phyloP scores from a whole-genome alignment of 2,113 vertebrate species.

The Neoarius graeffei region DNA sequence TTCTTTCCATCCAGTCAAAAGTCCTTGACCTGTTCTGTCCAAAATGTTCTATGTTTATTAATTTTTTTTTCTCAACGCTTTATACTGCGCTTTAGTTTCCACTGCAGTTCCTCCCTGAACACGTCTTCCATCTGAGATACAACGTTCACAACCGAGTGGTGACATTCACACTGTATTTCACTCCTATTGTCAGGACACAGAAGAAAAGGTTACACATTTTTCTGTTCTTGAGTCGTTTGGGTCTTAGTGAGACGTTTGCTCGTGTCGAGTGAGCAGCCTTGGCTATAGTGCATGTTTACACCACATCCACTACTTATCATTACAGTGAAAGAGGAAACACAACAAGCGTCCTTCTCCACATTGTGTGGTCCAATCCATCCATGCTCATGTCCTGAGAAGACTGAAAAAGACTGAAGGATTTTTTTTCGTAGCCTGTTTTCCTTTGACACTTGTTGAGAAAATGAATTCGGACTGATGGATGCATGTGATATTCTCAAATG shows the following conservation, averaged over 20 bases:
- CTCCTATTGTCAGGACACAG: background rate
- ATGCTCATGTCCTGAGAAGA: background rate
- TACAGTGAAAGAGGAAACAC: background rate
- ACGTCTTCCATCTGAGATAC: background rate
- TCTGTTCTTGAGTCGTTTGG: background rate
- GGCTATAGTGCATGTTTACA: background rate
- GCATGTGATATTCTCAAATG: slow-evolving; percentile 40
- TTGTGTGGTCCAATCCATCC: background rate
- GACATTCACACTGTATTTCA: background rate
- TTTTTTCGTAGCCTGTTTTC: background rate
- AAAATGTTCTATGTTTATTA: background rate
- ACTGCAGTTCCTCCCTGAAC: background rate
- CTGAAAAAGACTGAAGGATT: background rate
- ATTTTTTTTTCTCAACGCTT: background rate
- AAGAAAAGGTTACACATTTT: background rate
- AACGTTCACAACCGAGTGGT: background rate
- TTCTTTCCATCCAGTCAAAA: background rate
- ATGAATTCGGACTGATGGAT: background rate
- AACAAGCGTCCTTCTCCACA: background rate
- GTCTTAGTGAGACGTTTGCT: background rate
- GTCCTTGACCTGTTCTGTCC: background rate
- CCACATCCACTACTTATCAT: background rate
- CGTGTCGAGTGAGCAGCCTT: background rate
- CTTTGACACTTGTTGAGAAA: background rate
- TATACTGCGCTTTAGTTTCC: background rate